Evolutionary conservation across 2,113 vertebrate genomes (phyloP).

Genomic region (Upupa epops): DNA sequence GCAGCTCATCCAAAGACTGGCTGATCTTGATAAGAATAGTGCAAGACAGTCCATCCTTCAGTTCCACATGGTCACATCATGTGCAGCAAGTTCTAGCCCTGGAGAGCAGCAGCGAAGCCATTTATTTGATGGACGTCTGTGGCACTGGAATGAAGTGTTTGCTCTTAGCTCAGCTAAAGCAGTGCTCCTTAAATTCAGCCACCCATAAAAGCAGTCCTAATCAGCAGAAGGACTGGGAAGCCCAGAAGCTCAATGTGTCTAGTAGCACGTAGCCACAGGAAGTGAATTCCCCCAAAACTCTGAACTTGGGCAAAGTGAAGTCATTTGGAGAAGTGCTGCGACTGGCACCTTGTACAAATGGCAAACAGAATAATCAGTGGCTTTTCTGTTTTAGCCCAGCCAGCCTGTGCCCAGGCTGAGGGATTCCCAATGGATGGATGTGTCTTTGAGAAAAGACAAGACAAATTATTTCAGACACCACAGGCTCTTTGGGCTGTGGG

Average conservation of each 20-base stretch:
- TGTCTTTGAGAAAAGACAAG: background rate
- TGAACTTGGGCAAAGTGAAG: background rate
- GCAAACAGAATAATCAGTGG: background rate
- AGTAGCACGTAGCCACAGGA: background rate
- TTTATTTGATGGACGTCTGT: background rate
- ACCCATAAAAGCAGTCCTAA: background rate
- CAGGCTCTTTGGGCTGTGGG: background rate
- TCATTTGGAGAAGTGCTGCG: background rate
- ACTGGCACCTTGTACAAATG: background rate
- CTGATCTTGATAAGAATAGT: background rate
- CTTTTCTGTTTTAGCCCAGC: background rate
- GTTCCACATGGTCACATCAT: fast-evolving
- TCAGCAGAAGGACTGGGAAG: background rate
- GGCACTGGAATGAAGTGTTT: background rate
- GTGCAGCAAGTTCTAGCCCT: background rate
- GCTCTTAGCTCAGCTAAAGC: background rate
- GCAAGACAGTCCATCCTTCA: background rate
- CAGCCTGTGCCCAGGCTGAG: background rate
- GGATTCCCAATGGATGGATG: background rate
- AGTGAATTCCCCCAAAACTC: background rate
- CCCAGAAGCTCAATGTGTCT: background rate
- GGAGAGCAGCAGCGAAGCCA: background rate
- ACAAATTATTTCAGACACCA: background rate
- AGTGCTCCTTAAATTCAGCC: background rate
- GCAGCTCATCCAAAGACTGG: background rate